Conservation (phyloP, 2,113 vertebrate species). For the Pelusios castaneus region DNA sequence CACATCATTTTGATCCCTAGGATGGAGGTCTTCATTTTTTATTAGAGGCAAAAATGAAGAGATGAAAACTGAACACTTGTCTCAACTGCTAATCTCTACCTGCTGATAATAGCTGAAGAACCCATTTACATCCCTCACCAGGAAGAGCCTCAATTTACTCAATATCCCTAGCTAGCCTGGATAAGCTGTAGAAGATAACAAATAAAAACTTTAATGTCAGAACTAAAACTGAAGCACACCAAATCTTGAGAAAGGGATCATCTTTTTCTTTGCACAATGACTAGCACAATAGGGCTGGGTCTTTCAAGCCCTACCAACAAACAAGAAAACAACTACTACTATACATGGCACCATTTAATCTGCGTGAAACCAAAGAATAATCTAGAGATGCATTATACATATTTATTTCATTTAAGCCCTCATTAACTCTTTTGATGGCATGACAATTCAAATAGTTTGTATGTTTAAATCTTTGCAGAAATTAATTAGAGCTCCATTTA, state of each 20-base stretch:
- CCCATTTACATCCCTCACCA: background rate
- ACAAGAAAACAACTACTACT: background rate
- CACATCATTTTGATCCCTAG: constrained; percentile 43
- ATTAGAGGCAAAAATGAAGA: constrained; percentile 45
- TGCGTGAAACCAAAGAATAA: background rate
- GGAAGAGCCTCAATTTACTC: background rate
- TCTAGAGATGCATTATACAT: background rate
- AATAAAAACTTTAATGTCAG: background rate
- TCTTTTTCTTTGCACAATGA: background rate
- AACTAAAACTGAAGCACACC: background rate
- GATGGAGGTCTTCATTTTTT: constrained; percentile 52
- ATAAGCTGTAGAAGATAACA: background rate
- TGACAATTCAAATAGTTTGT: background rate
- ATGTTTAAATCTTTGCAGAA: background rate
- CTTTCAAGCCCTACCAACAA: background rate
- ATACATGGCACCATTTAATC: background rate
- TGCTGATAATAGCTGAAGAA: constrained; percentile 36
- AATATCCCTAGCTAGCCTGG: background rate
- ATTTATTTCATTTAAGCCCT: background rate
- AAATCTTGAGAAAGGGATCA: background rate
- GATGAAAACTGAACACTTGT: constrained; percentile 34
- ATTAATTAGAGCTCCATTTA: background rate
- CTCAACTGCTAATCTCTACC: constrained; percentile 40
- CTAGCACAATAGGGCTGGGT: background rate
- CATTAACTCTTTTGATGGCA: background rate